Conservation (phyloP, 1,140 invertebrate genomes). For the Bombus soroeensis region DNA sequence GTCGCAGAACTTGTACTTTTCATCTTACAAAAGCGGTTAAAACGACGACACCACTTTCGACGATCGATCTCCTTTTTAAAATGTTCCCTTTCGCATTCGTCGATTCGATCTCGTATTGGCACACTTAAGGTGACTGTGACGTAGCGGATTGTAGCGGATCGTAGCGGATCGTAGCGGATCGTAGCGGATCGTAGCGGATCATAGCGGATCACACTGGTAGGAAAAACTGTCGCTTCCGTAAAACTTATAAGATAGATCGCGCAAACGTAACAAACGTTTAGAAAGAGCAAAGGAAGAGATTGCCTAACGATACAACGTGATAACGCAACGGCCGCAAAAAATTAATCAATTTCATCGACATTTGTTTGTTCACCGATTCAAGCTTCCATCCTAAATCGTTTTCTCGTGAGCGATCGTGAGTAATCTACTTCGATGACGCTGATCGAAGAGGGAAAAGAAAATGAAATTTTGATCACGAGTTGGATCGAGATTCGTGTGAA, state of each 20-base stretch:
- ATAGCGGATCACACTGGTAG: neutral
- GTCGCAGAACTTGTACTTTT: too few species aligned
- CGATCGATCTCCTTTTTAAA: too few species aligned
- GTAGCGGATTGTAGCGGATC: neutral
- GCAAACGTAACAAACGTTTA: conserved; percentile 10
- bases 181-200: neutral
- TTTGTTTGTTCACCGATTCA: neutral
- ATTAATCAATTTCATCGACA: conserved; percentile 16
- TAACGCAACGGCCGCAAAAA: neutral
- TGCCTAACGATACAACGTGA: conserved; percentile 9
- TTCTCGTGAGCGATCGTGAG: neutral
- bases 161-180: neutral
- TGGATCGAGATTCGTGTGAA: neutral
- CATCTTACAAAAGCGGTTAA: too few species aligned
- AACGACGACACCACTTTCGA: too few species aligned
- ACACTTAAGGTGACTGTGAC: neutral
- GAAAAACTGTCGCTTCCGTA: neutral
- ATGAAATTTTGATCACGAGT: neutral
- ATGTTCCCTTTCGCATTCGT: neutral
- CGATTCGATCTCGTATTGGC: neutral
- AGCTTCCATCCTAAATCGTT: conserved; percentile 1
- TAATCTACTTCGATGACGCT: conserved; percentile 33
- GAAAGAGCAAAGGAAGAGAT: neutral
- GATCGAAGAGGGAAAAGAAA: conserved; percentile 5
- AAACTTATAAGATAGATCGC: conserved; percentile 18